Evolutionary conservation across 2,888 invertebrate genomes (phyloP), one percentile per base, ranked within the genome.

Genomic region (Cryptocheilus praepositus): DNA sequence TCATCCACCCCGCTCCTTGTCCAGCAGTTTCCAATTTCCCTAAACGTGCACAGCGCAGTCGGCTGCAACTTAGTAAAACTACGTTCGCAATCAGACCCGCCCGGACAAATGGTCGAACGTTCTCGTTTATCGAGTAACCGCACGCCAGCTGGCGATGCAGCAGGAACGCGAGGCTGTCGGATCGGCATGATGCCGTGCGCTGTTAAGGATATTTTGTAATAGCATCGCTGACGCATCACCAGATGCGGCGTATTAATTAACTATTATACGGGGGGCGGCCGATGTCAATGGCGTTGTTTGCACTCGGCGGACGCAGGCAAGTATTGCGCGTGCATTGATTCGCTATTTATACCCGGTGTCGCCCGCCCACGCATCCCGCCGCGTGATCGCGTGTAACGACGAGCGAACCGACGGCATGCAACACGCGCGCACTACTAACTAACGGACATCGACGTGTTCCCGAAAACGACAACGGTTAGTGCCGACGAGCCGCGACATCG

Each of bases 391-490:
- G 25, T 25, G 25, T 25, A 25, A 25, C 25, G 25, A 25, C 25
- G 36, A 7, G 36, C 36, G 25, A 25, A 25, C 3, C 25, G 25
- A 5, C 25, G 25, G 25, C 25, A 5, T 25, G 25, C 25, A 25
- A 25, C 25, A 25, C 25, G 25, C 36, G 36, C 13, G 36, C 36
- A 11, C 36, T 7, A 11, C 36, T 36, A 36, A 36, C 36, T 36
- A 54, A 22, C 36, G 54, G 16, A 54, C 36, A 54, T 28, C 54
- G 54, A 28, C 36, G 28, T 28, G 36, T 54, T n/a, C 28, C 16
- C 36, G 25, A 16, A 36, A 28, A 7, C 54, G 54, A 76, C 76
- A 77, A 65, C 67, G 61, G 75, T 77, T 64, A 69, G 46, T 61
- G 51, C 65, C 64, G 63, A 67, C 55, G 25, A 63, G 67, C 70